phyloP scores from a whole-genome alignment of 2,113 vertebrate genomes.

The Kobus ellipsiprymnus region DNA sequence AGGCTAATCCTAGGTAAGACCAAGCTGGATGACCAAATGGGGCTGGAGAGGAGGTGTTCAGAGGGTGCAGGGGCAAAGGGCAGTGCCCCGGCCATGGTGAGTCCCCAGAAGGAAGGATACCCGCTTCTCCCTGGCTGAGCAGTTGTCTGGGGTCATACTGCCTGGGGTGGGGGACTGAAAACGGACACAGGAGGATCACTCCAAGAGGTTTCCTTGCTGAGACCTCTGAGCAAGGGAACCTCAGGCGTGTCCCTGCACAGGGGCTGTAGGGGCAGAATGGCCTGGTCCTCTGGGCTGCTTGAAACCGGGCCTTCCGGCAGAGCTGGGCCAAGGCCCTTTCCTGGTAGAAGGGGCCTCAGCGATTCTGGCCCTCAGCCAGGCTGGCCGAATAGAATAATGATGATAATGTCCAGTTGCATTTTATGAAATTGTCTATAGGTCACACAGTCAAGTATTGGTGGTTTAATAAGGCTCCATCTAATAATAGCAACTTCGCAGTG shows the following conservation, averaged over 20 bases:
- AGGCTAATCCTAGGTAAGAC: not conserved
- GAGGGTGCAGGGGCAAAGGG: not conserved
- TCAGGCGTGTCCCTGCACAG: not conserved
- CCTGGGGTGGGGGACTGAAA: not conserved
- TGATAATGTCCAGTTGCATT: not conserved
- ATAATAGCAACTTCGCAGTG: not conserved
- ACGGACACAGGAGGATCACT: not conserved
- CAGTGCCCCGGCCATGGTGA: not conserved
- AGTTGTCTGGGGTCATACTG: not conserved
- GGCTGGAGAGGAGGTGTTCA: not conserved
- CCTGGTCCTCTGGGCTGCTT: not conserved
- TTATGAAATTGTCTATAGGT: not conserved
- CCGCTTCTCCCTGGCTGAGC: not conserved
- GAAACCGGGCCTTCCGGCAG: not conserved
- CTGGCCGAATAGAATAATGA: not conserved
- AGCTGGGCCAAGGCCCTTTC: not conserved
- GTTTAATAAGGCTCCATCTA: not conserved
- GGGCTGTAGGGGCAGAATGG: not conserved
- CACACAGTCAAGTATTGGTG: not conserved
- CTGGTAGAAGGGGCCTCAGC: accelerated
- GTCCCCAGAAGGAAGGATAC: not conserved
- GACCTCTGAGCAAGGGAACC: not conserved
- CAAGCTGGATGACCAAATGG: not conserved
- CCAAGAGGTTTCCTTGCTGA: not conserved
- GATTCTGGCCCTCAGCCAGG: not conserved